Percentiles rank a stretch among this genome's conserved stretches.
Evolutionary conservation across 2,113 vertebrate species (phyloP).

Genomic region (Synodontis membranacea): DNA sequence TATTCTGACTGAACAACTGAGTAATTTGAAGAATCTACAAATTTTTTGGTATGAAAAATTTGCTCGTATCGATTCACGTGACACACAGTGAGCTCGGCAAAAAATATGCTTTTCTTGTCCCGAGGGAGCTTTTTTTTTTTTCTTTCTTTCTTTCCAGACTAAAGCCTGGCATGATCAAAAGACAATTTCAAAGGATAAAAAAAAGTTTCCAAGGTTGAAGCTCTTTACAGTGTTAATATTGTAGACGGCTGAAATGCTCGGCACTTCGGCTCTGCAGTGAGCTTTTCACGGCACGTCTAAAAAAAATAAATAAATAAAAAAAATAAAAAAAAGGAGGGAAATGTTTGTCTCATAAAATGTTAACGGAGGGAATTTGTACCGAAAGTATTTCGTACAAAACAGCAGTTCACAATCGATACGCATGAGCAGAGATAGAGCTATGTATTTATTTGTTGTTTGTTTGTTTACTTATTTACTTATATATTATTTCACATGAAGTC

Average conservation of each 20-base stretch:
- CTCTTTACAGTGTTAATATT: background rate
- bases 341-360: background rate
- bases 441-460: background rate
- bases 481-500: too few species aligned
- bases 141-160: background rate
- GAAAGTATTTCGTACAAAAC: background rate
- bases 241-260: background rate
- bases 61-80: slow-evolving; percentile 25
- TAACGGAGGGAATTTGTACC: background rate
- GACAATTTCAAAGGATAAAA: slow-evolving; percentile 16
- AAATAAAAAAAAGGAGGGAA: background rate
- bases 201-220: slow-evolving; percentile 39
- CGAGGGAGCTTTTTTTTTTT: slow-evolving; percentile 12
- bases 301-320: too few species aligned
- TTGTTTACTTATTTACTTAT: background rate
- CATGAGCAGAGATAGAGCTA: slow-evolving; percentile 1
- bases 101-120: slow-evolving; percentile 31
- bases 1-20: slow-evolving; percentile 16
- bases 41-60: slow-evolving; percentile 21
- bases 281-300: background rate
- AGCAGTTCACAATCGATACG: background rate
- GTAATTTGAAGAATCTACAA: slow-evolving; percentile 33
- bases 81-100: slow-evolving; percentile 16
- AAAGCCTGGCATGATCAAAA: slow-evolving; percentile 14
- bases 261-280: background rate